A percentile compares a stretch with the other conserved stretches of the same genome.
These are phyloP conservation scores for Chouioia cunea DNA, from an alignment of 2,888 invertebrate species.

Conservation along the genomic window DNA sequence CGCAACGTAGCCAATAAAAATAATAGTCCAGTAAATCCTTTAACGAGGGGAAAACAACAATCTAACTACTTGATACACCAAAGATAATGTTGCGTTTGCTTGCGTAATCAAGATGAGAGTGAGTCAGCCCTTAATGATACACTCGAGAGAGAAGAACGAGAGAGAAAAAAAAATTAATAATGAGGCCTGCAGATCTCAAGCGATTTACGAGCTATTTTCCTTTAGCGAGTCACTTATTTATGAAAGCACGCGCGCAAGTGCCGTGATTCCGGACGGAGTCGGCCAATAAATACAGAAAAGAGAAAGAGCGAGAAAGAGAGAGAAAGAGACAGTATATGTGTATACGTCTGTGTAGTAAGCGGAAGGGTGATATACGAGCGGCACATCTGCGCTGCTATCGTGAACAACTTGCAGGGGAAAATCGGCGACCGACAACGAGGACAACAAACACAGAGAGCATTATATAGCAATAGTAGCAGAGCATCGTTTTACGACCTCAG, in stretches of 20 bases:
- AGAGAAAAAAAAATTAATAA: conserved; percentile 21
- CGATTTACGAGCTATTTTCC: conserved; percentile 36
- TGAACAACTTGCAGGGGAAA: conserved; percentile 12
- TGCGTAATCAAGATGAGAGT: too few relatives aligned
- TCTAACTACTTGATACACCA: too few relatives aligned
- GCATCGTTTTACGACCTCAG: conserved; percentile 39
- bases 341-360: background rate
- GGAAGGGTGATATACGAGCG: background rate
- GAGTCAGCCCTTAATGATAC: too few relatives aligned
- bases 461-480: background rate
- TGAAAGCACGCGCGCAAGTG: conserved; percentile 16
- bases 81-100: too few relatives aligned
- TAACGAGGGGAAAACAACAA: too few relatives aligned
- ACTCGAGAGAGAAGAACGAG: too few relatives aligned
- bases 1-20: too few relatives aligned
- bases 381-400: conserved; percentile 26
- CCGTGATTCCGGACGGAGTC: conserved; percentile 26
- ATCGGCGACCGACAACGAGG: conserved; percentile 35
- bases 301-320: conserved; percentile 12
- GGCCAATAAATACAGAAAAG: background rate
- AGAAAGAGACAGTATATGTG: conserved; percentile 1
- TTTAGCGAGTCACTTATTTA: conserved; percentile 34
- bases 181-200: background rate
- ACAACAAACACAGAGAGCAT: conserved; percentile 19
- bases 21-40: too few relatives aligned